Conservation (phyloP, 1,140 invertebrate species). For the Drosophila sulfurigaster region DNA sequence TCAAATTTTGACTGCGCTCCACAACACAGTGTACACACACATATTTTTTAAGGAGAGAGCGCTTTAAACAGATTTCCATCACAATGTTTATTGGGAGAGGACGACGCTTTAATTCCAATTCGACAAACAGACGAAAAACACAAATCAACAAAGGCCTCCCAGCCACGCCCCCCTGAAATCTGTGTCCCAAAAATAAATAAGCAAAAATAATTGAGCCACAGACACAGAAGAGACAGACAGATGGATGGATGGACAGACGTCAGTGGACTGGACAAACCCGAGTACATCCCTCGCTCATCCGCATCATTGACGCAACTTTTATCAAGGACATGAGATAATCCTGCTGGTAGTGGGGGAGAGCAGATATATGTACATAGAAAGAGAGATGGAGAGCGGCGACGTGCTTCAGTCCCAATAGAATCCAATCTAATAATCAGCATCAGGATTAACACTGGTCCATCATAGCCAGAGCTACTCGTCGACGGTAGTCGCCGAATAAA, state of each 20-base stretch:
- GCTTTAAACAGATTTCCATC: conserved; percentile 66
- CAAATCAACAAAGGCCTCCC: conserved; percentile 24
- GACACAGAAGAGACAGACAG: not conserved
- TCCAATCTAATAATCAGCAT: conserved; percentile 10
- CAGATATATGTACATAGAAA: not conserved
- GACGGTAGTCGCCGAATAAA: conserved; percentile 25
- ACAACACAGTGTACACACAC: not conserved
- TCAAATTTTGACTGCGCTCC: conserved; percentile 63
- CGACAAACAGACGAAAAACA: conserved; percentile 41
- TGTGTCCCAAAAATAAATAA: conserved; percentile 55
- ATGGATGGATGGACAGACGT: not conserved
- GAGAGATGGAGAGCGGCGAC: not conserved
- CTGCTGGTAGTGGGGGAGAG: conserved; percentile 2
- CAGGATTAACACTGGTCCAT: conserved; percentile 4
- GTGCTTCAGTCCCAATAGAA: conserved; percentile 2
- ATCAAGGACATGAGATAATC: conserved; percentile 67
- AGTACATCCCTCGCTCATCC: not conserved
- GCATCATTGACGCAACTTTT: conserved; percentile 46
- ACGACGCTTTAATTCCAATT: conserved; percentile 52
- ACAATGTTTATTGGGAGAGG: conserved; percentile 10
- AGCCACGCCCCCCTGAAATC: not conserved
- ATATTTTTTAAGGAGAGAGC: conserved; percentile 4
- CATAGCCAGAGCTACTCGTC: conserved; percentile 26
- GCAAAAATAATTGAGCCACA: conserved; percentile 66
- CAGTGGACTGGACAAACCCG: not conserved